These are phyloP conservation scores for Idaea biselata DNA, from an alignment of 2,888 invertebrate genomes.

Conservation along the genomic window DNA sequence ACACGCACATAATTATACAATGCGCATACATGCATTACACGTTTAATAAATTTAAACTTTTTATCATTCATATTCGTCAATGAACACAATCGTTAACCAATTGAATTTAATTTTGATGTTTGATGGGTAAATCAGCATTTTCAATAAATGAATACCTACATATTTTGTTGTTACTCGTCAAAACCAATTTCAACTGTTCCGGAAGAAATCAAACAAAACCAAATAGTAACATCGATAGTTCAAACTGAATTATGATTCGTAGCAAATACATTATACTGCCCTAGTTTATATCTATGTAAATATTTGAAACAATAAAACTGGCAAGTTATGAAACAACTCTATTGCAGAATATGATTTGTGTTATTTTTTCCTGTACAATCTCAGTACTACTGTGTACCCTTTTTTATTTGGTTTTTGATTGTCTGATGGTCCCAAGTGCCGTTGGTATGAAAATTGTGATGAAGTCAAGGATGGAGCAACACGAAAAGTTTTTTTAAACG, in stretches of 20 bases:
- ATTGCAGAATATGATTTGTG: conserved; percentile 21
- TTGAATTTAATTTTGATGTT: too few species aligned
- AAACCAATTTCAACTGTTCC: too few species aligned
- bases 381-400: conserved; percentile 5
- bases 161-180: too few species aligned
- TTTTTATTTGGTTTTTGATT: conserved; percentile 18
- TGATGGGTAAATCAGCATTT: too few species aligned
- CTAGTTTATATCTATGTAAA: conserved; percentile 25
- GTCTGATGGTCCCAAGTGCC: conserved; percentile 12
- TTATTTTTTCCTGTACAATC: conserved; percentile 9
- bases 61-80: too few species aligned
- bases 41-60: too few species aligned
- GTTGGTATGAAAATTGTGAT: conserved; percentile 9
- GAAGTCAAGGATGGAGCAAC: conserved; percentile 7
- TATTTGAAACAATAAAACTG: conserved; percentile 26
- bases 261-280: not conserved
- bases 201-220: too few species aligned
- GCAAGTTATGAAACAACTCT: conserved; percentile 20
- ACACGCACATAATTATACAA: too few species aligned
- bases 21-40: too few species aligned
- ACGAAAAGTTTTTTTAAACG: not conserved
- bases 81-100: too few species aligned
- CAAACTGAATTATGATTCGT: not conserved
- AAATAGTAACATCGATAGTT: not conserved
- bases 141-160: too few species aligned